Evolutionary conservation across 2,113 vertebrate genomes (phyloP).

Genomic region (Microcebus murinus): DNA sequence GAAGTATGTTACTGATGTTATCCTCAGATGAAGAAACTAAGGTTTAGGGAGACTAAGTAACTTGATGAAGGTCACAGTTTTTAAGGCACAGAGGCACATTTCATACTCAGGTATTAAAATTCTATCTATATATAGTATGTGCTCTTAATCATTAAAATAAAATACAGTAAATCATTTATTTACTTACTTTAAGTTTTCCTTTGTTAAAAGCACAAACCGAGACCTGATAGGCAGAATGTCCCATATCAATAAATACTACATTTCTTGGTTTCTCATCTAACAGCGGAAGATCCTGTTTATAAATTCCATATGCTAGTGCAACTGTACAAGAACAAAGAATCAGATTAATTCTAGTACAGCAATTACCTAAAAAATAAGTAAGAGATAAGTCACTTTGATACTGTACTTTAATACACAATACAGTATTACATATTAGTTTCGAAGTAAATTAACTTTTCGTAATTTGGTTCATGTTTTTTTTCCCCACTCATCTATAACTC

Average conservation of each 20-base stretch:
- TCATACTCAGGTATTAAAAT: neutral
- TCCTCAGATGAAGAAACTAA: neutral
- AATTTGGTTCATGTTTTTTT: conserved; percentile 34
- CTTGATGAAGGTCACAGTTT: conserved; percentile 5
- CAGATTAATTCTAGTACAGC: conserved; percentile 22
- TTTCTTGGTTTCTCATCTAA: conserved; percentile 96
- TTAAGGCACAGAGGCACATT: neutral
- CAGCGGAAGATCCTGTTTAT: conserved; percentile 96
- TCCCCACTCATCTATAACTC: neutral
- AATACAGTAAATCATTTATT: conserved; percentile 26
- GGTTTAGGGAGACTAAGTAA: neutral
- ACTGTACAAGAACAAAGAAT: conserved; percentile 87
- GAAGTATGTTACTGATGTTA: neutral
- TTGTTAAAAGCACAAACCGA: conserved; percentile 96
- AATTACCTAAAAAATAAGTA: conserved; percentile 25
- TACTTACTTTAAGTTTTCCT: conserved; percentile 95
- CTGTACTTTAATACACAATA: neutral
- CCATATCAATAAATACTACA: conserved; percentile 96
- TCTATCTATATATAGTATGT: neutral
- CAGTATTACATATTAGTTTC: conserved; percentile 22
- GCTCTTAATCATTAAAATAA: conserved; percentile 19
- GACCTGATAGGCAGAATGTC: conserved; percentile 96
- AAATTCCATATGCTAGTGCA: conserved; percentile 97
- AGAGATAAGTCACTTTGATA: neutral
- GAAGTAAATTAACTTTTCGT: conserved; percentile 35